These are phyloP conservation scores for Anolis sagrei DNA, from an alignment of 2,113 vertebrate species.

Conservation along the genomic window DNA sequence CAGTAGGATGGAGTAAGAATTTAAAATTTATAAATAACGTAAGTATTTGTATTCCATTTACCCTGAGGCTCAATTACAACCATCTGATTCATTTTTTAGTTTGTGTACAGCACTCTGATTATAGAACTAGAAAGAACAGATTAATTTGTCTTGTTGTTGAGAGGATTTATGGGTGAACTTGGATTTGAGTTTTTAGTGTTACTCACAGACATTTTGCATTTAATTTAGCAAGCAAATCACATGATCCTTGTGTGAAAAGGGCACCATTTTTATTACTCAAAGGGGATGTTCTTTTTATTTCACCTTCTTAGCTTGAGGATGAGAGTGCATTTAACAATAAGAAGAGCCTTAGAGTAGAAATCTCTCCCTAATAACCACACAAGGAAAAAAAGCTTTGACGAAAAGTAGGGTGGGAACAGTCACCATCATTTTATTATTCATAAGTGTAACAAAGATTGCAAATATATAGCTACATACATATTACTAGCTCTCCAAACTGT, in stretches of 20 bases:
- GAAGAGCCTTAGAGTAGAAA: neutral
- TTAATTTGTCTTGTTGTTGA: neutral
- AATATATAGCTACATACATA: conserved; percentile 18
- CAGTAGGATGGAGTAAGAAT: neutral
- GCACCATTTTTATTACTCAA: neutral
- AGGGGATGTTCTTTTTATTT: neutral
- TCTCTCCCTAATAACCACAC: neutral
- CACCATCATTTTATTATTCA: conserved; percentile 45
- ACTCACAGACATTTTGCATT: neutral
- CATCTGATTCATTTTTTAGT: neutral
- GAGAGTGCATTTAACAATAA: neutral
- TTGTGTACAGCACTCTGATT: neutral
- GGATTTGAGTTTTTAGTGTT: neutral
- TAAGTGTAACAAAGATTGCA: conserved; percentile 16
- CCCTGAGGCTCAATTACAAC: neutral
- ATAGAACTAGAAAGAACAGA: neutral
- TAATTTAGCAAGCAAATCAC: neutral
- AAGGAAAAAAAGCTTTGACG: neutral
- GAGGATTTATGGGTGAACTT: neutral
- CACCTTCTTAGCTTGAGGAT: neutral
- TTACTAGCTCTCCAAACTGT: conserved; percentile 41
- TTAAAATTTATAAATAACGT: neutral
- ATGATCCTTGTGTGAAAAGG: neutral
- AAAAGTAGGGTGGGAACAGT: neutral
- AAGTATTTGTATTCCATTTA: neutral